Evolutionary conservation across 2,113 vertebrate species (phyloP).

Genomic region (Bubalus kerabau): DNA sequence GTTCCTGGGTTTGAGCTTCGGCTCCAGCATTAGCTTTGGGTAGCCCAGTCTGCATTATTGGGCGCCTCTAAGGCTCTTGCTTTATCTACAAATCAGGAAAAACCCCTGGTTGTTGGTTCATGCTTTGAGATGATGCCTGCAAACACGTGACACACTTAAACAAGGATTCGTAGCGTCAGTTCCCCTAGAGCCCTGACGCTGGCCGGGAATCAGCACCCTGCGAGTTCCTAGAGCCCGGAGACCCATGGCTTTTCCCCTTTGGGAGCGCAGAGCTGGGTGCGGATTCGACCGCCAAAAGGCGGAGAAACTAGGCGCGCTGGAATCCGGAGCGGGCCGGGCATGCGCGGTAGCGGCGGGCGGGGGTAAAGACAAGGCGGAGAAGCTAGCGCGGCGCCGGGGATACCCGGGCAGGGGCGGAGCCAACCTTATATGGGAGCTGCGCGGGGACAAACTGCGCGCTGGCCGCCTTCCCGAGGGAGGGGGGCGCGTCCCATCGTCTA

Average conservation of each 20-base stretch:
- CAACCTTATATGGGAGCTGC: conserved; percentile 36
- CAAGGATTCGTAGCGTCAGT: background rate
- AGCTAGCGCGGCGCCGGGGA: fast-evolving
- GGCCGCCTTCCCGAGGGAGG: fast-evolving
- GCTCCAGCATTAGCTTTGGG: background rate
- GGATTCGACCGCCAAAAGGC: background rate
- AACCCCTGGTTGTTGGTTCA: background rate
- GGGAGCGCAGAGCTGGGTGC: fast-evolving
- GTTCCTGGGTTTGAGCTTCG: background rate
- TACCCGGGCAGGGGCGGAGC: background rate
- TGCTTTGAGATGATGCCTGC: background rate
- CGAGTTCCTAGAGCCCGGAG: background rate
- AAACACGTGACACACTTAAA: background rate
- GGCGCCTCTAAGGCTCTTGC: background rate
- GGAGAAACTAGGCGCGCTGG: fast-evolving
- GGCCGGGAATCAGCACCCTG: background rate
- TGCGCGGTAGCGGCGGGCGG: background rate
- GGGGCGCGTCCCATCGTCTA: fast-evolving
- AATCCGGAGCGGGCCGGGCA: fast-evolving
- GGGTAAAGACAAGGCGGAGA: fast-evolving
- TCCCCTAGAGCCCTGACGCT: background rate
- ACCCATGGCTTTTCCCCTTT: fast-evolving
- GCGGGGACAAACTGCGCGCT: background rate
- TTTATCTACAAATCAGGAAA: background rate
- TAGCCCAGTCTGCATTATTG: background rate